Evolutionary conservation across 2,113 vertebrate genomes (phyloP).

Genomic region (Nettapus auritus): DNA sequence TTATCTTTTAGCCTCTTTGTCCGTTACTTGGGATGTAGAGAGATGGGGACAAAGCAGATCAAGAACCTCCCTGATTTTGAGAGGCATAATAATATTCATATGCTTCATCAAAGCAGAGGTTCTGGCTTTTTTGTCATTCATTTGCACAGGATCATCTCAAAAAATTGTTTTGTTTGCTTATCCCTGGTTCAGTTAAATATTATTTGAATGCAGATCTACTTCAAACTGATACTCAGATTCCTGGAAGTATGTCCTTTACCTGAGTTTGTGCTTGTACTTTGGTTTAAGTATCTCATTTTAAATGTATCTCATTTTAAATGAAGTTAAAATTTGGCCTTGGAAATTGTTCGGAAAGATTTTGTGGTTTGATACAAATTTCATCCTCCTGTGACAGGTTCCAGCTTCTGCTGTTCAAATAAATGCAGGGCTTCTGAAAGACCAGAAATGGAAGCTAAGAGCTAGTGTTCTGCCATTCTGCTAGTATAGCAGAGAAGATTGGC

Average conservation of each 20-base stretch:
- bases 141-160: neutral
- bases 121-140: neutral
- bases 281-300: neutral
- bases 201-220: neutral
- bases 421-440: neutral
- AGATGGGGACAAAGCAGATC: neutral
- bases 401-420: neutral
- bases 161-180: neutral
- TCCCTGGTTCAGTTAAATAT: neutral
- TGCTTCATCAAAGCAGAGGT: neutral
- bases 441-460: neutral
- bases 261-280: neutral
- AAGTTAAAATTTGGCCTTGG: neutral
- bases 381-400: neutral
- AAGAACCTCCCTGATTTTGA: neutral
- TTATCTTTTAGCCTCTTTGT: neutral
- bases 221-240: neutral
- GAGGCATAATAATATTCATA: neutral
- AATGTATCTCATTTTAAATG: neutral
- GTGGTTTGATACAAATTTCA: neutral
- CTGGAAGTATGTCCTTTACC: neutral
- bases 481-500: neutral
- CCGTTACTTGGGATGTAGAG: neutral
- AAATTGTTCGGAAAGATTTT: neutral
- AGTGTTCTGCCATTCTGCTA: neutral